These are phyloP conservation scores for Gallinago paraguaiae DNA, from an alignment of 2,113 vertebrate genomes.

Conservation along the genomic window DNA sequence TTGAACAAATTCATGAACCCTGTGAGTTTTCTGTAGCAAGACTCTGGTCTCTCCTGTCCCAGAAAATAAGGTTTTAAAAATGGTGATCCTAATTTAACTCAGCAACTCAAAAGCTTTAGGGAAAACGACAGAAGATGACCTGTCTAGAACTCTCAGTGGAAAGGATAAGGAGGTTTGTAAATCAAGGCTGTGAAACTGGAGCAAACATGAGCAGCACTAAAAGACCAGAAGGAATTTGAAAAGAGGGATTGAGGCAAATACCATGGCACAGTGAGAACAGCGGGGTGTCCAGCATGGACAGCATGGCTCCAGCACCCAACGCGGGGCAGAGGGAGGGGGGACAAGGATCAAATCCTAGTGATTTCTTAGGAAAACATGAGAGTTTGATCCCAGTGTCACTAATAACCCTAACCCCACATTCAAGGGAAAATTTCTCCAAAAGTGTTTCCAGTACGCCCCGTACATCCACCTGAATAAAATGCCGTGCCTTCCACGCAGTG, in stretches of 20 bases:
- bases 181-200: conserved; percentile 61
- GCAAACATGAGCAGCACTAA: neutral
- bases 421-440: neutral
- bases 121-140: conserved; percentile 35
- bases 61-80: conserved; percentile 60
- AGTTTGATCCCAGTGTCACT: too few relatives aligned
- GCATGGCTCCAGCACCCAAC: rapidly evolving
- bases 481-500: rapidly evolving
- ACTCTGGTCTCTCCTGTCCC: neutral
- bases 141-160: conserved; percentile 39
- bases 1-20: neutral
- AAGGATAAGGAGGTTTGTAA: conserved; percentile 63
- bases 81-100: conserved; percentile 56
- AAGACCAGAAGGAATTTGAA: neutral
- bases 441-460: neutral
- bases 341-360: neutral
- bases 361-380: neutral
- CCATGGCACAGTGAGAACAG: neutral
- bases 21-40: conserved; percentile 4
- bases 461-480: neutral
- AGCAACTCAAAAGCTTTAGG: conserved; percentile 46
- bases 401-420: neutral
- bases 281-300: neutral
- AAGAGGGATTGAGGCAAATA: neutral
- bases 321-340: neutral